Evolutionary conservation across 2,797 vertebrate species (phyloP).

Genomic region (Heterohyrax brucei): DNA sequence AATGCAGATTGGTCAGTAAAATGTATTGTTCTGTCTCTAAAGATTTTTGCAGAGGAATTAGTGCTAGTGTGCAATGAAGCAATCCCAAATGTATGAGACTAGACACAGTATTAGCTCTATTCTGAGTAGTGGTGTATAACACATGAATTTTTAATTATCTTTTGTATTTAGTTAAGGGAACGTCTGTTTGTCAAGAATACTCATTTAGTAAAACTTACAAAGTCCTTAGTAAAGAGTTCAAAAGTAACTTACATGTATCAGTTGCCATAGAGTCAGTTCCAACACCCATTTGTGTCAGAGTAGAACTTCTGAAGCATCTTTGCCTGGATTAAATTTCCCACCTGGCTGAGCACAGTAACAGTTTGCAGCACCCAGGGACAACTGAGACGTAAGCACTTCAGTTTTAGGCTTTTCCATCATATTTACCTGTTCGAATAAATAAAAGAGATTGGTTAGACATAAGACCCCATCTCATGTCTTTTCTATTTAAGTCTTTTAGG

Average conservation of each 20-base stretch:
- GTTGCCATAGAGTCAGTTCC: no score
- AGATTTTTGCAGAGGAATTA: conserved; percentile 51
- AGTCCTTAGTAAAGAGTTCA: conserved; percentile 21
- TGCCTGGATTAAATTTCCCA: no score
- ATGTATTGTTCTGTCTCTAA: neutral
- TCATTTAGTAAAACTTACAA: conserved; percentile 43
- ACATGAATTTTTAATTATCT: neutral
- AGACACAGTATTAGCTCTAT: conserved; percentile 8
- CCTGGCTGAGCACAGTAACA: no score
- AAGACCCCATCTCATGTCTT: neutral
- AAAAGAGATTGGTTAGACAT: neutral
- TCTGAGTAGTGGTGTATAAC: neutral
- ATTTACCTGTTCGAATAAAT: neutral
- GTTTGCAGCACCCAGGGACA: no score
- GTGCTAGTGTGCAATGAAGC: conserved; percentile 44
- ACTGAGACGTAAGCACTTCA: neutral
- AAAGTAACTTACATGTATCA: neutral
- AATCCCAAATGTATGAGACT: conserved; percentile 22
- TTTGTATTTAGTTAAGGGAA: neutral
- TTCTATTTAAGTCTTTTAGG: conserved; percentile 49
- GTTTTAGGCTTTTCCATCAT: neutral
- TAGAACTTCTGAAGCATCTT: no score
- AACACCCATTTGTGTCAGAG: no score
- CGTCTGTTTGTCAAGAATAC: conserved; percentile 33
- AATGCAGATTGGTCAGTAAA: conserved; percentile 31